Evolutionary conservation across 2,888 invertebrate species (phyloP).

Genomic region (Drosophila heteroneura): DNA sequence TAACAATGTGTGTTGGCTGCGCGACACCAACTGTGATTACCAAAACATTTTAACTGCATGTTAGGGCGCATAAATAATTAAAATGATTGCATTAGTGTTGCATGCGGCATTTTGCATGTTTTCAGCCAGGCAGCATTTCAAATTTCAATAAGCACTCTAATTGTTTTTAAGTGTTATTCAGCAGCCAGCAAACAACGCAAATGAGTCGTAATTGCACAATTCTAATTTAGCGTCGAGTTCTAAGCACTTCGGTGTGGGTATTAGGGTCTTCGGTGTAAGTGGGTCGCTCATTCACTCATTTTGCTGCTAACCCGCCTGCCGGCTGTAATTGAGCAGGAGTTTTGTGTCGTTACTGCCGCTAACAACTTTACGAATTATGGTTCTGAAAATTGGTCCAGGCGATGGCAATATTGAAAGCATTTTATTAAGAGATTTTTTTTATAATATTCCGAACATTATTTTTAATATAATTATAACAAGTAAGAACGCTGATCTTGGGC

Average conservation of each 20-base stretch:
- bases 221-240: slow-evolving; percentile 75
- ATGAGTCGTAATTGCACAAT: slow-evolving; percentile 81
- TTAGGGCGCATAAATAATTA: slow-evolving; percentile 70
- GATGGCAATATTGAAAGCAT: slow-evolving; percentile 16
- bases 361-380: slow-evolving; percentile 44
- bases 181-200: slow-evolving; percentile 49
- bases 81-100: slow-evolving; percentile 66
- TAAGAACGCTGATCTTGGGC: not conserved
- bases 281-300: slow-evolving; percentile 37
- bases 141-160: slow-evolving; percentile 77
- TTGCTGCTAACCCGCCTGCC: slow-evolving; percentile 19
- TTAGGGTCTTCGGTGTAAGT: slow-evolving; percentile 16
- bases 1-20: not conserved
- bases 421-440: not conserved
- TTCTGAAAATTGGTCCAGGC: slow-evolving; percentile 31
- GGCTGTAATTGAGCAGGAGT: slow-evolving; percentile 46
- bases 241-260: slow-evolving; percentile 41
- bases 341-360: slow-evolving; percentile 13
- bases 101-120: slow-evolving; percentile 50
- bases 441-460: not conserved
- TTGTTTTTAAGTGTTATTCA: slow-evolving; percentile 79
- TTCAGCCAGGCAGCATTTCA: slow-evolving; percentile 42
- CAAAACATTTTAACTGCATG: slow-evolving; percentile 67
- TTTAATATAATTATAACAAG: not conserved
- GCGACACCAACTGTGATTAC: slow-evolving; percentile 42